phyloP scores from a whole-genome alignment of 2,888 invertebrate species.

The Rhamphomyia laevipes region DNA sequence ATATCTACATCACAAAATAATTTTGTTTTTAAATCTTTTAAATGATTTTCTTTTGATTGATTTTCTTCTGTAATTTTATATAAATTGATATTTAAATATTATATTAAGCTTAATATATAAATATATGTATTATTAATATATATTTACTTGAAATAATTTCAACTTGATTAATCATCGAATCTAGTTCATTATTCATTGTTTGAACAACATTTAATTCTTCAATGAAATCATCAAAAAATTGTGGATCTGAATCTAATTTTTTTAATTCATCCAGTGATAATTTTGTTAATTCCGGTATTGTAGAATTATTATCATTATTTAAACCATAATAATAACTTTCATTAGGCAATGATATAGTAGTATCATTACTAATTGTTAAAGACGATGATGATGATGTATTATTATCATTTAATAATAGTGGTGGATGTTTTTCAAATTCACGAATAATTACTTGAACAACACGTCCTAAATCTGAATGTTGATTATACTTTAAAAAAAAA shows the following conservation, averaged over 20 bases:
- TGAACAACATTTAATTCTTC: constrained; percentile 55
- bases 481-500: constrained; percentile 45
- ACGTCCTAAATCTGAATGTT: constrained; percentile 67
- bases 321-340: neutral
- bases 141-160: constrained; percentile 52
- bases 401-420: constrained; percentile 32
- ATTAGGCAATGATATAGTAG: constrained; percentile 9
- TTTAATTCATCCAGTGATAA: constrained; percentile 50
- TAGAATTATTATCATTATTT: too few relatives aligned
- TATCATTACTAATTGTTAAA: constrained; percentile 11
- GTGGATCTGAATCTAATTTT: constrained; percentile 54
- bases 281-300: constrained; percentile 32
- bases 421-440: constrained; percentile 59
- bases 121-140: neutral
- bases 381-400: constrained; percentile 10
- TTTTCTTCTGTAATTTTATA: constrained; percentile 46
- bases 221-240: constrained; percentile 61
- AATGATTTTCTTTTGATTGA: constrained; percentile 42
- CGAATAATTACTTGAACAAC: constrained; percentile 70
- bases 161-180: constrained; percentile 58
- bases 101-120: neutral
- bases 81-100: neutral
- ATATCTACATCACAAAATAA: constrained; percentile 53
- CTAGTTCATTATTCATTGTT: constrained; percentile 55
- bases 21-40: constrained; percentile 41